Evolutionary conservation across 2,888 invertebrate genomes (phyloP).

Genomic region (Entomobrya multifasciata): DNA sequence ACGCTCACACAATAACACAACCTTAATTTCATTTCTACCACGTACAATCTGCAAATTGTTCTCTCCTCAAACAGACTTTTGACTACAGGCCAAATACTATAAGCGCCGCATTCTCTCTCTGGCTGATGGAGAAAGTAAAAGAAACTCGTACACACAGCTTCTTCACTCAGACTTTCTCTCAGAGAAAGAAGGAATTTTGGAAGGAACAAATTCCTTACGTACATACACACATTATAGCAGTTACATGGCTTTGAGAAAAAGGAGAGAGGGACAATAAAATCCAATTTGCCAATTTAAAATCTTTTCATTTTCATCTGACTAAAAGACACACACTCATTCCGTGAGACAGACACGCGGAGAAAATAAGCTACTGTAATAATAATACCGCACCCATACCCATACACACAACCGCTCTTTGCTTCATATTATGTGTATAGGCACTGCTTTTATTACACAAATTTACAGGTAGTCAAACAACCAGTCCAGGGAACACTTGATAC

Average conservation of each 20-base stretch:
- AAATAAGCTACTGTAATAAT: slow-evolving; percentile 20
- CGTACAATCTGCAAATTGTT: slow-evolving; percentile 70
- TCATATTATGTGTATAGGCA: neutral
- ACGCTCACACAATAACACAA: slow-evolving; percentile 51
- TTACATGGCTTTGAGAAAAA: slow-evolving; percentile 34
- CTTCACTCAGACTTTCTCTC: too few species aligned
- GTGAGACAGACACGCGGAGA: slow-evolving; percentile 13
- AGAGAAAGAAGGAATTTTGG: neutral
- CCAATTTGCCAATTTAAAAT: slow-evolving; percentile 77
- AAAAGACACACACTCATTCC: slow-evolving; percentile 40
- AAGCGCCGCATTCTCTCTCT: slow-evolving; percentile 1
- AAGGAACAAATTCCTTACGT: slow-evolving; percentile 49
- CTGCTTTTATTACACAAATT: neutral
- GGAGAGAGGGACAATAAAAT: slow-evolving; percentile 74
- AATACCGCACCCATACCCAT: neutral
- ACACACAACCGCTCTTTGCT: neutral
- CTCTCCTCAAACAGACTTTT: slow-evolving; percentile 56
- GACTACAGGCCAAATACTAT: slow-evolving; percentile 63
- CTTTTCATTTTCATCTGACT: slow-evolving; percentile 71
- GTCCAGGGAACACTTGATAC: neutral
- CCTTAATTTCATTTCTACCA: slow-evolving; percentile 75
- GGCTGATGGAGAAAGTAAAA: neutral
- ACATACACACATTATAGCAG: too few species aligned
- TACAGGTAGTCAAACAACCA: neutral
- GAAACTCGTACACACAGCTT: neutral